A percentile compares a stretch with the other conserved stretches of the same genome.
Conservation (phyloP, 2,888 invertebrate genomes). For the Hyposoter dolosus region DNA sequence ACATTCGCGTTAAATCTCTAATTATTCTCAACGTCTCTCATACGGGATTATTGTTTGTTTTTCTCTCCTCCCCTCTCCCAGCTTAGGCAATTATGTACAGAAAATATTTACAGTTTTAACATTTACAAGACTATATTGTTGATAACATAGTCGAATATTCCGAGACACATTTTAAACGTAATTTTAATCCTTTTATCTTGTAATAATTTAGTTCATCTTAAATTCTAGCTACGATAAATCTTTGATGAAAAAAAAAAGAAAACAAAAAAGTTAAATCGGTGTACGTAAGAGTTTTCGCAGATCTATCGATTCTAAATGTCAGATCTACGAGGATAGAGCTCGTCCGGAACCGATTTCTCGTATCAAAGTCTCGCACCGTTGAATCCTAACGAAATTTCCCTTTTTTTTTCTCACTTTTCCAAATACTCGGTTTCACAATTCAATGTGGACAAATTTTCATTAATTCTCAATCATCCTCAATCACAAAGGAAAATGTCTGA, state of each 20-base stretch:
- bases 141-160: conserved; percentile 64
- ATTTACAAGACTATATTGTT: conserved; percentile 66
- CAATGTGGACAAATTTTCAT: neutral
- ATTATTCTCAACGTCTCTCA: conserved; percentile 70
- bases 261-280: conserved; percentile 76
- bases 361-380: neutral
- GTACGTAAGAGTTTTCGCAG: conserved; percentile 32
- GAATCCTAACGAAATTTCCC: neutral
- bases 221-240: conserved; percentile 78
- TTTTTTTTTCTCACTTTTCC: neutral
- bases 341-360: neutral
- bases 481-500: neutral
- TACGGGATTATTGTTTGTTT: conserved; percentile 54
- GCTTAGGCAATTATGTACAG: conserved; percentile 70
- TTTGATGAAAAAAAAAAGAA: conserved; percentile 76
- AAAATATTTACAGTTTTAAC: conserved; percentile 69
- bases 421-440: neutral
- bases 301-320: conserved; percentile 46
- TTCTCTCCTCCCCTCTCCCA: conserved; percentile 14
- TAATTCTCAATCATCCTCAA: neutral
- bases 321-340: conserved; percentile 58
- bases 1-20: conserved; percentile 70
- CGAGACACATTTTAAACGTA: conserved; percentile 63
- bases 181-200: conserved; percentile 65
- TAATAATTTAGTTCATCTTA: conserved; percentile 82